These are phyloP conservation scores for Theonella swinhoei DNA, from an alignment of 37 sponge, comb jelly and placozoan genomes.

Conservation along the genomic window DNA sequence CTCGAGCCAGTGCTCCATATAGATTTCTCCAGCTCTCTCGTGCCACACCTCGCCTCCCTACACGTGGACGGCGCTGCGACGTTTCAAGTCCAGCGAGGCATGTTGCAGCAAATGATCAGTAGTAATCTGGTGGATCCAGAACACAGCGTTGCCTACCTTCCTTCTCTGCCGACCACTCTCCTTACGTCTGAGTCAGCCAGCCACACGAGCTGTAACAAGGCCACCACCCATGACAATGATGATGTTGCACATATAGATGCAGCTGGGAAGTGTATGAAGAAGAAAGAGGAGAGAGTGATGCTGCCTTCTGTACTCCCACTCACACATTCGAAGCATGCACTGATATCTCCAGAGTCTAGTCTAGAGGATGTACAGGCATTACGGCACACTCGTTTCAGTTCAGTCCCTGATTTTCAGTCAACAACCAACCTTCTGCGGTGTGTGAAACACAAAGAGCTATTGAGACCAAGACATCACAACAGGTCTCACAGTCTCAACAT, in stretches of 20 bases:
- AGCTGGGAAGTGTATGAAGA: neutral
- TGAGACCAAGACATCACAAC: neutral
- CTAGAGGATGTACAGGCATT: neutral
- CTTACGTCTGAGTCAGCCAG: neutral
- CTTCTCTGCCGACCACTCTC: conserved; percentile 19
- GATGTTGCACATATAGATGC: neutral
- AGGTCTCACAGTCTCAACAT: neutral
- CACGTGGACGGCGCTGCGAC: conserved; percentile 53
- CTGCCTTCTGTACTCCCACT: conserved; percentile 35
- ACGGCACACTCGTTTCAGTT: conserved; percentile 14
- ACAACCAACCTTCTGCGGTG: conserved; percentile 20
- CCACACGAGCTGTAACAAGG: too few species aligned
- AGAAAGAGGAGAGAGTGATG: neutral
- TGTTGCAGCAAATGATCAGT: conserved; percentile 6
- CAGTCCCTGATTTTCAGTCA: conserved; percentile 38
- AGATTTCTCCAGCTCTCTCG: conserved; percentile 69
- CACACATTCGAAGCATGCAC: conserved; percentile 9
- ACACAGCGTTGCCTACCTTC: neutral
- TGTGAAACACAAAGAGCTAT: conserved; percentile 1
- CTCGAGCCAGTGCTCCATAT: conserved; percentile 77
- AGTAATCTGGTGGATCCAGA: neutral
- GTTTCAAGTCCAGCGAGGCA: conserved; percentile 33
- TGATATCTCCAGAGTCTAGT: neutral
- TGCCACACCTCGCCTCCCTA: conserved; percentile 39
- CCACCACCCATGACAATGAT: neutral